These are phyloP conservation scores for Marmota monax DNA, from an alignment of 2,113 vertebrate species.

Conservation along the genomic window DNA sequence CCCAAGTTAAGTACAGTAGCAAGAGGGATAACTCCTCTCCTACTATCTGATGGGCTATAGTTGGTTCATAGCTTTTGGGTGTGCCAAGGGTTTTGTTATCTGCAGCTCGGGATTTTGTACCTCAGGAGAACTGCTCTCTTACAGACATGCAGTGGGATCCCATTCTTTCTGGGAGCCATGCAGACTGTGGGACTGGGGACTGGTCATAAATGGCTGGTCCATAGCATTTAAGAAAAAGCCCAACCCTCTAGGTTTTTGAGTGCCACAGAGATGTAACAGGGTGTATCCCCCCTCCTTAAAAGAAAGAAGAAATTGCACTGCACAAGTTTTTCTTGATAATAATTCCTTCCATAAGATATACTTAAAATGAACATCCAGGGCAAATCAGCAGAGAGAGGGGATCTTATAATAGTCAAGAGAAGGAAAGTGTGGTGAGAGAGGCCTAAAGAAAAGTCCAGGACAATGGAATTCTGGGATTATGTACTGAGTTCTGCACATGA, in stretches of 20 bases:
- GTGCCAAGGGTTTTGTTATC: neutral
- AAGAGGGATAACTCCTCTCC: neutral
- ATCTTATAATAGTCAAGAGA: neutral
- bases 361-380: neutral
- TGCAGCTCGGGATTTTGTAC: neutral
- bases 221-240: neutral
- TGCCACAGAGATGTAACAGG: neutral
- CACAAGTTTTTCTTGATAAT: neutral
- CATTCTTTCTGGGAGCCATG: neutral
- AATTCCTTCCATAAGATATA: constrained; percentile 14
- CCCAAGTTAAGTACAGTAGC: neutral
- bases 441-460: neutral
- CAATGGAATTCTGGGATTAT: neutral
- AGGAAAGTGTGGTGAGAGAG: neutral
- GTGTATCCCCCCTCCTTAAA: neutral
- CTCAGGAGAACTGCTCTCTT: neutral
- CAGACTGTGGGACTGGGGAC: neutral
- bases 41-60: neutral
- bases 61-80: neutral
- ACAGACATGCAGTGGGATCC: neutral
- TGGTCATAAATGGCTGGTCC: neutral
- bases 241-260: neutral
- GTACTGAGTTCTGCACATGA: neutral
- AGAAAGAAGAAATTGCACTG: neutral
- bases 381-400: neutral